A percentile compares a stretch with the other conserved stretches of the same genome.
These are phyloP conservation scores for Halyomorpha halys DNA, from an alignment of 1,140 invertebrate species.

Conservation along the genomic window DNA sequence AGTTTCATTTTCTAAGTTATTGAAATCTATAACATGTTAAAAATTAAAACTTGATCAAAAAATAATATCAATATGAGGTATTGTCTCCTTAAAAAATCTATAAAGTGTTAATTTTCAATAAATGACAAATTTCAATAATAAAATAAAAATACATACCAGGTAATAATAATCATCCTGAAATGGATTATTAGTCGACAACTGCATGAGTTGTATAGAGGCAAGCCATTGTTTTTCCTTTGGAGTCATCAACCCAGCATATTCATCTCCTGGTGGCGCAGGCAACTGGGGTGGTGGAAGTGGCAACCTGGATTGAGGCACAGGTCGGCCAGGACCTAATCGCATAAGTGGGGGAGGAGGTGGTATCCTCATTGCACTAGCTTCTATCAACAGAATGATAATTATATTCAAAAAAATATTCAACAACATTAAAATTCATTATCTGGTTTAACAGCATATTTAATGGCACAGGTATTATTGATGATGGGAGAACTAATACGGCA, in stretches of 20 bases:
- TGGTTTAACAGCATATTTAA: too few relatives aligned
- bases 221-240: conserved; percentile 85
- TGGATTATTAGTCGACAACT: conserved; percentile 73
- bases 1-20: too few relatives aligned
- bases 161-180: conserved; percentile 81
- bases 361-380: conserved; percentile 3
- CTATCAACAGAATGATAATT: neutral
- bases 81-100: too few relatives aligned
- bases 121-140: too few relatives aligned
- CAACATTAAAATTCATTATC: too few relatives aligned
- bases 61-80: too few relatives aligned
- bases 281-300: neutral
- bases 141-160: conserved; percentile 40
- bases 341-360: conserved; percentile 6
- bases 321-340: conserved; percentile 7
- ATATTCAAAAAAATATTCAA: neutral
- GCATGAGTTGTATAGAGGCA: conserved; percentile 81
- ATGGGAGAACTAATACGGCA: too few relatives aligned
- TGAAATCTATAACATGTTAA: too few relatives aligned
- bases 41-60: too few relatives aligned
- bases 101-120: too few relatives aligned
- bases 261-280: conserved; percentile 42
- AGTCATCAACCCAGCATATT: conserved; percentile 84
- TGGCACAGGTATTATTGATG: too few relatives aligned
- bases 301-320: neutral